A percentile compares a stretch with the other conserved stretches of the same genome.
Evolutionary conservation across 2,113 vertebrate species (phyloP).

Genomic region (Piprites chloris): DNA sequence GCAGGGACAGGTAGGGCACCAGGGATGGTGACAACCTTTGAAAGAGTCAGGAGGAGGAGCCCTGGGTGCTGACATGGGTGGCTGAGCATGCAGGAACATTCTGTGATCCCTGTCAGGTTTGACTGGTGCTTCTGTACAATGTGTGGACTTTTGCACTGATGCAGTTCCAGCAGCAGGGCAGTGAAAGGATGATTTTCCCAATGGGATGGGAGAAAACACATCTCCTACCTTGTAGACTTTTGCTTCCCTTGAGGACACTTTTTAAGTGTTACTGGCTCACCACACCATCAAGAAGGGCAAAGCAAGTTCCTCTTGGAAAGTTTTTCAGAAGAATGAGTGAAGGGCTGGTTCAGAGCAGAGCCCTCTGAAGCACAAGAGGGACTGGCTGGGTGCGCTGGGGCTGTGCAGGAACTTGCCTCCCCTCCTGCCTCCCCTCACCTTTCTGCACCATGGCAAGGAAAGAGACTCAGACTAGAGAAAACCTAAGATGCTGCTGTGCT

Average conservation of each 20-base stretch:
- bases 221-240: not conserved
- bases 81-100: not conserved
- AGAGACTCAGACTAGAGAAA: not conserved
- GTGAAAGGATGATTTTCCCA: not conserved
- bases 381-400: not conserved
- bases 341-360: not conserved
- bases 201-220: not conserved
- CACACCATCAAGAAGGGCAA: not conserved
- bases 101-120: not conserved
- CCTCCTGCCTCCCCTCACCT: not conserved
- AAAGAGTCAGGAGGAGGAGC: not conserved
- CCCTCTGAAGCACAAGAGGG: not conserved
- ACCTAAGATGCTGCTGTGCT: not conserved
- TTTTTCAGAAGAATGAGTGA: not conserved
- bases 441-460: not conserved
- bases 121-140: accelerated
- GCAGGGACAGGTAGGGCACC: not conserved
- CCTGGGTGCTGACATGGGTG: accelerated
- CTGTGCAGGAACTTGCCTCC: not conserved
- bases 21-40: not conserved
- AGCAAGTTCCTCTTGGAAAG: not conserved
- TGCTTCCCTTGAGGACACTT: not conserved
- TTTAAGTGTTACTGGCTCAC: not conserved
- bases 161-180: not conserved
- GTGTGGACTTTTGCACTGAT: not conserved